Base-by-base conservation (phyloP, 2,797 vertebrate species). In the Rhinophrynus dorsalis region DNA sequence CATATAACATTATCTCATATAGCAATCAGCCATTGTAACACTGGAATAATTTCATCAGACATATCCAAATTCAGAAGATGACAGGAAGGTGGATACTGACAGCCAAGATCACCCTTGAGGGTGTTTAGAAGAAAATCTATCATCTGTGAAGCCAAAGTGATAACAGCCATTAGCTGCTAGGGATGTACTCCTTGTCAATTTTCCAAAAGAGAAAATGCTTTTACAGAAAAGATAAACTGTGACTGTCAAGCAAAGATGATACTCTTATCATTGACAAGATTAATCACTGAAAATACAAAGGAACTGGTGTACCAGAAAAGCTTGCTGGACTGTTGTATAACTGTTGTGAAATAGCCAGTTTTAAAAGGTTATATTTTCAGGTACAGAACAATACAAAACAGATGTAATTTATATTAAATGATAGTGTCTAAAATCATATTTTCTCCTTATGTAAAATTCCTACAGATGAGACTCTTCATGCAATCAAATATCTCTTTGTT, bases 71-170 rank as follows among this genome's bases (percentile, higher is more conserved):
- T 74, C 65, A 79, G 13, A 24, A 66, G 55, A 76, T 67, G 40
- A 74, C 15, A 76, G 71, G 26, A 75, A 75, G 66, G 72, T 60
- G 78, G 72, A 44, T 17, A 71, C 29, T 76, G 67, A 79, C 67
- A 83, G 68, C 67, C 76, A 82, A 81, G 65, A 71, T 79, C 70
- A 74, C 61, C 70, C 74, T 74, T 69, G 75, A 83, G 77, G 30
- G 65, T 83, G 77, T 82, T 82, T 80, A 80, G 64, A 83, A 75
- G 69, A 79, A 85, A 81, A 86, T 79, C 71, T 79, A 77, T 82
- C 79, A 79, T 77, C 52, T 78, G 17, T 82, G 81, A 82, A 86
- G 67, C 76, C 72, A 48, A 75, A 79, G 58, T 63, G 26, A 79
- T 84, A 84, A 78, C 54, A 83, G n/a, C 50, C 64, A 81, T 86